A percentile compares a stretch with the other conserved stretches of the same genome.
phyloP scores from a whole-genome alignment of 2,797 vertebrate genomes.

The Cynopterus sphinx region DNA sequence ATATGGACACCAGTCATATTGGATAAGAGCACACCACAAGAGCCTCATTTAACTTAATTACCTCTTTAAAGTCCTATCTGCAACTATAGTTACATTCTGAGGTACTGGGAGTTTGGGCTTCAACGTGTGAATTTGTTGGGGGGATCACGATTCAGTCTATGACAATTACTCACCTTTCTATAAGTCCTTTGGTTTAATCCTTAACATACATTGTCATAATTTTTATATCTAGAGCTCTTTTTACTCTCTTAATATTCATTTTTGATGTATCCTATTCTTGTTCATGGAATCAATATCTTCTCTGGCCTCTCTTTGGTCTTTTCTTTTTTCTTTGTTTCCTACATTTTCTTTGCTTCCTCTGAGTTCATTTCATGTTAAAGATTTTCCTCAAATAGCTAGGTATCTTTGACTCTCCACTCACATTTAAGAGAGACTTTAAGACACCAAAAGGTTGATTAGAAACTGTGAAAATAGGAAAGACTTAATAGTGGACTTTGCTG shows the following conservation, averaged over 20 bases:
- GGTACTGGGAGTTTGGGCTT: neutral
- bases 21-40: neutral
- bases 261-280: neutral
- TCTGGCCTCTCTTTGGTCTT: neutral
- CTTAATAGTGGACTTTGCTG: neutral
- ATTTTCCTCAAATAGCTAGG: neutral
- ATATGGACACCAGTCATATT: neutral
- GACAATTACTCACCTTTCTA: neutral
- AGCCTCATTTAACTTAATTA: neutral
- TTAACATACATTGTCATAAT: neutral
- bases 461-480: neutral
- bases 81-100: neutral
- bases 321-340: neutral
- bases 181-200: neutral
- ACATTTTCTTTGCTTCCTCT: conserved; percentile 4
- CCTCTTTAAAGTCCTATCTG: neutral
- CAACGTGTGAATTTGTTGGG: neutral
- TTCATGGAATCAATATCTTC: neutral
- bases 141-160: neutral
- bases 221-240: neutral
- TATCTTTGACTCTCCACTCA: neutral
- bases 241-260: neutral
- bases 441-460: neutral
- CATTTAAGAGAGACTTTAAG: neutral
- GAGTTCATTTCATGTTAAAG: neutral